Evolutionary conservation across 2,113 vertebrate genomes (phyloP).

Genomic region (Crotalus tigris): DNA sequence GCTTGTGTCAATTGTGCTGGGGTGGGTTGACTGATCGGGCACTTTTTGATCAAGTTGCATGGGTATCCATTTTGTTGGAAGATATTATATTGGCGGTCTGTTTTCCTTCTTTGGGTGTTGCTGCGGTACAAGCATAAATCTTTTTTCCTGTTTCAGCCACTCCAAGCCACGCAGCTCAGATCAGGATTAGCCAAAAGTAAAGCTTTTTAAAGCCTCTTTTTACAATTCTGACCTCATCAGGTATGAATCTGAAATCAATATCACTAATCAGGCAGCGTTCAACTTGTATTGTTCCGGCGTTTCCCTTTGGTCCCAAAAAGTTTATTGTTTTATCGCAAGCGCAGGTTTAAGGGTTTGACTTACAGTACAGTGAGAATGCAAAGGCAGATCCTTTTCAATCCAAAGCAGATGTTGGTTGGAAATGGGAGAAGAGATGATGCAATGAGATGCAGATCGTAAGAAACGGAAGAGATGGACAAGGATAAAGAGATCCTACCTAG

Average conservation of each 20-base stretch:
- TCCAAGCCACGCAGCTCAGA: background rate
- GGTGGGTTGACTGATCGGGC: background rate
- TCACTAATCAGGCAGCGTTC: background rate
- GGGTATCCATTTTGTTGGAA: background rate
- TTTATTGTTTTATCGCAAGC: background rate
- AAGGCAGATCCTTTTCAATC: background rate
- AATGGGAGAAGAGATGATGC: background rate
- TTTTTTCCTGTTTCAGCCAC: background rate
- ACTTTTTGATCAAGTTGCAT: background rate
- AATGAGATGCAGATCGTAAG: background rate
- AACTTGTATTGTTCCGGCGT: background rate
- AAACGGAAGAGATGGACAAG: background rate
- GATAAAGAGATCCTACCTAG: background rate
- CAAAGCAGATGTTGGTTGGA: background rate
- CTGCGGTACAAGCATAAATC: background rate
- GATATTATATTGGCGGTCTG: background rate
- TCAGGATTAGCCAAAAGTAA: background rate
- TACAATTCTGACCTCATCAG: background rate
- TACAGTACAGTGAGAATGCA: background rate
- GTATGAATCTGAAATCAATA: background rate
- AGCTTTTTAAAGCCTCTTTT: background rate
- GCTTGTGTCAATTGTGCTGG: background rate
- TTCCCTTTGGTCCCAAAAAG: background rate
- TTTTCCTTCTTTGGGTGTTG: background rate
- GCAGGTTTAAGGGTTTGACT: background rate